These are phyloP conservation scores for Pyxicephalus adspersus DNA, from an alignment of 2,113 vertebrate species.

Conservation along the genomic window DNA sequence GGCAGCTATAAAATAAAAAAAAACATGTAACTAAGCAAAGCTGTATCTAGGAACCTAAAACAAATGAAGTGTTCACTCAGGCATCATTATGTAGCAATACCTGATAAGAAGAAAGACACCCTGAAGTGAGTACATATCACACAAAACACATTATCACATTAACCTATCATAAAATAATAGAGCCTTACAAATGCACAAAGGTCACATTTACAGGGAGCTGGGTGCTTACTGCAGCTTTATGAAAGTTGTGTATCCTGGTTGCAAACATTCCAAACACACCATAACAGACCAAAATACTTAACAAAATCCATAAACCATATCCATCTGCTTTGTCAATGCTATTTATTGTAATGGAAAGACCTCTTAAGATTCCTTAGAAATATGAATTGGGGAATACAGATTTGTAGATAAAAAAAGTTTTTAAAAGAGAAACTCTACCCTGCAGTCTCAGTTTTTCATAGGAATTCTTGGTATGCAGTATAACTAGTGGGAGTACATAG, in stretches of 20 bases:
- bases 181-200: slow-evolving; percentile 2
- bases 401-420: too few species aligned
- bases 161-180: slow-evolving; percentile 35
- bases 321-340: too few species aligned
- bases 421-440: too few species aligned
- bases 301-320: background rate
- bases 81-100: background rate
- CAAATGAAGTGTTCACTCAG: background rate
- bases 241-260: slow-evolving; percentile 15
- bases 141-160: slow-evolving; percentile 29
- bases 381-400: too few species aligned
- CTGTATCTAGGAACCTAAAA: slow-evolving; percentile 28
- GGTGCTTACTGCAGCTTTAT: background rate
- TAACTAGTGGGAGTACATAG: background rate
- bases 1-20: slow-evolving; percentile 5
- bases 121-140: slow-evolving; percentile 19
- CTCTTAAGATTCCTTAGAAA: too few species aligned
- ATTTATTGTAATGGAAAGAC: too few species aligned
- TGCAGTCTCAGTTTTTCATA: too few species aligned
- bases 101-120: slow-evolving; percentile 15
- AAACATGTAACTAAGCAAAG: slow-evolving; percentile 27
- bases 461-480: too few species aligned
- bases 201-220: background rate
- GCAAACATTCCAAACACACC: background rate
- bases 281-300: background rate